Evolutionary conservation across 2,888 invertebrate genomes (phyloP).

Genomic region (Congeria kusceri): DNA sequence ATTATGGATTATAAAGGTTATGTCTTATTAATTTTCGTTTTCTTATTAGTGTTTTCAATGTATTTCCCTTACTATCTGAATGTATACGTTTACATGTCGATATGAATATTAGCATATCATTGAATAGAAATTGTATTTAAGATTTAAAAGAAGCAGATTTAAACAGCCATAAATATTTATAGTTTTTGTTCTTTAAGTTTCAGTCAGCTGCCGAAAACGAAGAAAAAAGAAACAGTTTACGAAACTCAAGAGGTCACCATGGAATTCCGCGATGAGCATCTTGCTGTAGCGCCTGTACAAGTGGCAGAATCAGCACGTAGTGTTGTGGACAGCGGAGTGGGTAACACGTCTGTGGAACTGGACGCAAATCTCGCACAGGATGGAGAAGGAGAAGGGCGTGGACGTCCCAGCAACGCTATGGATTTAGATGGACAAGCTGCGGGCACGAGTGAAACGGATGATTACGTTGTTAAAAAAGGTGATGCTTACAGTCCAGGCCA

Average conservation of each 20-base stretch:
- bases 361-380: slow-evolving; percentile 4
- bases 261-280: slow-evolving; percentile 38
- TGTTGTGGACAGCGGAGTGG: slow-evolving; percentile 50
- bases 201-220: background rate
- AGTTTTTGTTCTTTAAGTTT: slow-evolving; percentile 15
- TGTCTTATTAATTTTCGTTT: too few relatives aligned
- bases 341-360: slow-evolving; percentile 38
- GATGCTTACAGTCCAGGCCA: background rate
- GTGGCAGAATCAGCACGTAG: slow-evolving; percentile 6
- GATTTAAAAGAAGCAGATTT: too few relatives aligned
- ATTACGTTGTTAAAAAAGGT: background rate
- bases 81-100: too few relatives aligned
- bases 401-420: background rate
- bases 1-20: too few relatives aligned
- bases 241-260: slow-evolving; percentile 45
- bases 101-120: too few relatives aligned
- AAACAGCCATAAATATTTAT: too few relatives aligned
- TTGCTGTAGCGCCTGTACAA: background rate
- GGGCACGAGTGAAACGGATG: background rate
- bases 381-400: background rate
- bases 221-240: slow-evolving; percentile 11
- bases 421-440: background rate
- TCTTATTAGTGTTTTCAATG: too few relatives aligned
- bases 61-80: too few relatives aligned
- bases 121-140: too few relatives aligned